Conservation (phyloP, 2,888 invertebrate genomes). For the Xanthostigma xanthostigma region DNA sequence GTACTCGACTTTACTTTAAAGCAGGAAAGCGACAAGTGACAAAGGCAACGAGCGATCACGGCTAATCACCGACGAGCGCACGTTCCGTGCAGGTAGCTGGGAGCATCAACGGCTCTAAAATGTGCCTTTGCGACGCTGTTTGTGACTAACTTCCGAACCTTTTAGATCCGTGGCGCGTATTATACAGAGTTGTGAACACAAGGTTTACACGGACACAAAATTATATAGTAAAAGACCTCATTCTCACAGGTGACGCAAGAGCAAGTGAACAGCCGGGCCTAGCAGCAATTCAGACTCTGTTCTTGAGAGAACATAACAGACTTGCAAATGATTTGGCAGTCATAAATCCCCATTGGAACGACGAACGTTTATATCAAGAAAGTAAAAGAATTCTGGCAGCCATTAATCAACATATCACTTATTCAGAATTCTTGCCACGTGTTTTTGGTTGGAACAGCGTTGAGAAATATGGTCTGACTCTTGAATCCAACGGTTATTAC, state of each 20-base stretch:
- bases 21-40: too few species aligned
- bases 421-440: slow-evolving; percentile 58
- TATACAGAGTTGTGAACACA: too few species aligned
- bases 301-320: slow-evolving; percentile 60
- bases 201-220: too few species aligned
- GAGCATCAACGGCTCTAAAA: too few species aligned
- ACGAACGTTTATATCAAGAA: slow-evolving; percentile 51
- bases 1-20: too few species aligned
- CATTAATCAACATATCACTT: slow-evolving; percentile 54
- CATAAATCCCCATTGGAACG: slow-evolving; percentile 52
- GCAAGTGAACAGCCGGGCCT: slow-evolving; percentile 57
- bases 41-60: too few species aligned
- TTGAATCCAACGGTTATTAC: slow-evolving; percentile 29
- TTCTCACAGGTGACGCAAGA: slow-evolving; percentile 43
- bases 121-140: too few species aligned
- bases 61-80: too few species aligned
- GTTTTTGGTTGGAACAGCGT: slow-evolving; percentile 32
- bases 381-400: slow-evolving; percentile 50
- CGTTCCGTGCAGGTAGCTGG: too few species aligned
- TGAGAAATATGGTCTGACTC: slow-evolving; percentile 30
- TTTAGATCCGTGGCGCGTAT: too few species aligned
- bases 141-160: too few species aligned
- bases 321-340: slow-evolving; percentile 38
- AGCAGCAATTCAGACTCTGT: slow-evolving; percentile 48
- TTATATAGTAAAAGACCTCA: too few species aligned